phyloP scores from a whole-genome alignment of 2,888 invertebrate species.

The Molorchus minor region DNA sequence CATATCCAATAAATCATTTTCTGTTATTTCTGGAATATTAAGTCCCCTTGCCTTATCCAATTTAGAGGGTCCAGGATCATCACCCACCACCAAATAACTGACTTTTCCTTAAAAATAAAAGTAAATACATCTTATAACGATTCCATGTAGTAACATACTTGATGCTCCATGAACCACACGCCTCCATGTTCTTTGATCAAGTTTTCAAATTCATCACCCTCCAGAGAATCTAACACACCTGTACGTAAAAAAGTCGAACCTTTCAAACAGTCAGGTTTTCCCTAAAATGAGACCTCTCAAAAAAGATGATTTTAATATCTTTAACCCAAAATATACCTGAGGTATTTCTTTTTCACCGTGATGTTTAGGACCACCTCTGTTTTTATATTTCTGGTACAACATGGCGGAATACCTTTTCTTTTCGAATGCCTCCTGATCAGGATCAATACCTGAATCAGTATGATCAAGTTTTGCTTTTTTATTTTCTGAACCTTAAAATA shows the following conservation, averaged over 20 bases:
- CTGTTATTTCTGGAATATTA: constrained; percentile 77
- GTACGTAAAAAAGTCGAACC: constrained; percentile 80
- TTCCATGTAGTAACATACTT: constrained; percentile 62
- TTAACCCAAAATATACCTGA: constrained; percentile 66
- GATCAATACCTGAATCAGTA: constrained; percentile 59
- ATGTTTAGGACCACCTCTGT: constrained; percentile 81
- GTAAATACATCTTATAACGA: neutral
- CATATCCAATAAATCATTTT: constrained; percentile 84
- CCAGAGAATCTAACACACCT: constrained; percentile 88
- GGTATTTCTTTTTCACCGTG: constrained; percentile 86
- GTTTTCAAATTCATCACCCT: constrained; percentile 79
- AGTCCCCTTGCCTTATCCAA: constrained; percentile 77
- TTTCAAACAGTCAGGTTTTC: constrained; percentile 75
- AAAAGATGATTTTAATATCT: constrained; percentile 5
- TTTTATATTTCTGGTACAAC: constrained; percentile 79
- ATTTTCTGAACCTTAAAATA: constrained; percentile 6
- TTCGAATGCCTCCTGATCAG: constrained; percentile 75
- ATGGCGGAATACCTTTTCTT: constrained; percentile 72
- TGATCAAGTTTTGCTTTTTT: constrained; percentile 54
- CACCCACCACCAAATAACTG: constrained; percentile 83
- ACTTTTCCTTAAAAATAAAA: constrained; percentile 62
- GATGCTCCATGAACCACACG: constrained; percentile 77
- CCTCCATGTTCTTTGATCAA: constrained; percentile 85
- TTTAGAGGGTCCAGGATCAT: constrained; percentile 88
- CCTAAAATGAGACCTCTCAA: constrained; percentile 59